A percentile compares a stretch with the other conserved stretches of the same genome.
Evolutionary conservation across 2,888 invertebrate species (phyloP).

Genomic region (Heteropelma amictum): DNA sequence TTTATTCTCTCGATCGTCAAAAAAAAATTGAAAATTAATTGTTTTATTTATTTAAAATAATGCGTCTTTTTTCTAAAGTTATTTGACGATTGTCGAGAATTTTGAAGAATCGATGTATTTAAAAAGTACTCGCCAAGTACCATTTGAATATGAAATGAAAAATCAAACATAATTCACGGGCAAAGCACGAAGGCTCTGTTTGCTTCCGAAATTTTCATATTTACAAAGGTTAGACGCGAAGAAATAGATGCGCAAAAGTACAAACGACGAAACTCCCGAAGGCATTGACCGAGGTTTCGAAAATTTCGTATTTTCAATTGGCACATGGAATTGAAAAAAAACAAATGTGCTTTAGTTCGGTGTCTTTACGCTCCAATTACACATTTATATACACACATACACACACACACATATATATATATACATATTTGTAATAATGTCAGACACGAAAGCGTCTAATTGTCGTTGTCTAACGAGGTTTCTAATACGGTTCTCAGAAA

Average conservation of each 20-base stretch:
- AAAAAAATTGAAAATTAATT: no score
- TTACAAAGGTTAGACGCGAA: neutral
- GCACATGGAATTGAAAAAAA: conserved; percentile 14
- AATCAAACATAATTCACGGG: no score
- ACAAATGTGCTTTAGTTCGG: neutral
- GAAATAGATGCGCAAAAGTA: neutral
- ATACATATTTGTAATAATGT: neutral
- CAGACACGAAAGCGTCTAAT: conserved; percentile 38
- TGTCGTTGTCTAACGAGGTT: conserved; percentile 45
- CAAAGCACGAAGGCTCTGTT: no score
- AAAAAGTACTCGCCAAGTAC: no score
- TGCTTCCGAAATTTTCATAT: no score
- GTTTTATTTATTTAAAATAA: no score
- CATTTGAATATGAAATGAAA: no score
- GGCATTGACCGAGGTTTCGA: neutral
- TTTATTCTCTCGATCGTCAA: no score
- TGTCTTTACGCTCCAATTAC: neutral
- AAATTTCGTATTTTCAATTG: conserved; percentile 4
- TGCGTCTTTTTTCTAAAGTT: no score
- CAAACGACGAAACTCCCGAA: neutral
- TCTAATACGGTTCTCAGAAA: conserved; percentile 54
- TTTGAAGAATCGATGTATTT: no score
- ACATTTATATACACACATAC: neutral
- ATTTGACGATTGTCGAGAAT: no score
- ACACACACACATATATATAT: neutral